These are phyloP conservation scores for Diglossa cyanea DNA, from an alignment of 2,797 vertebrate species.

Conservation along the genomic window DNA sequence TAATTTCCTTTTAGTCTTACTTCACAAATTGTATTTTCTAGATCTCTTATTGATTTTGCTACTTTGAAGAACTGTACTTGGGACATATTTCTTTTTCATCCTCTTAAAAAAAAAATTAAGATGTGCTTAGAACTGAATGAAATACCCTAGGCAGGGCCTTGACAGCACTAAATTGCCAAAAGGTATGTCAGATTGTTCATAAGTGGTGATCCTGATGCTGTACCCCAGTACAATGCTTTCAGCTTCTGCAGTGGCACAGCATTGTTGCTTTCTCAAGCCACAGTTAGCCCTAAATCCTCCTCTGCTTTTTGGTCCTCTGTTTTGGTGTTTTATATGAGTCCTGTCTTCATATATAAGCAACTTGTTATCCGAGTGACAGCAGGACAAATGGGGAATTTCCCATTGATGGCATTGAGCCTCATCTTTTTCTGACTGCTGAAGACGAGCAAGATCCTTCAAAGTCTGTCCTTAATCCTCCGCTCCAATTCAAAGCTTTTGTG, in stretches of 20 bases:
- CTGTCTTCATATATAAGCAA: background rate
- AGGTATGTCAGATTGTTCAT: background rate
- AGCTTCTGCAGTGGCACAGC: background rate
- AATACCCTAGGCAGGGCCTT: background rate
- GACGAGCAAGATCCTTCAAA: background rate
- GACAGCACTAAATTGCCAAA: background rate
- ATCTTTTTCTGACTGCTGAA: background rate
- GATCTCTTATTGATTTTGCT: background rate
- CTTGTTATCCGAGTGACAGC: background rate
- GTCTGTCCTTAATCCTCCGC: background rate
- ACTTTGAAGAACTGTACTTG: background rate
- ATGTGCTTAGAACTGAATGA: background rate
- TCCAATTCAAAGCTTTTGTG: background rate
- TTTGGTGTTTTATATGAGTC: background rate
- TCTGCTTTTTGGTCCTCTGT: background rate
- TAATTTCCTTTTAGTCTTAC: background rate
- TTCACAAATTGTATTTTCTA: background rate
- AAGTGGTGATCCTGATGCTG: background rate
- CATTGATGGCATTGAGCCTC: background rate
- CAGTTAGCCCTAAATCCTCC: background rate
- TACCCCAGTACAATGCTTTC: background rate
- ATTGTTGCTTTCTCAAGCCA: background rate
- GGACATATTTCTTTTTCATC: accelerated
- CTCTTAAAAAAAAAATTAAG: background rate
- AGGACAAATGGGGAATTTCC: background rate